Evolutionary conservation across 1,140 invertebrate genomes (phyloP), one percentile per base, ranked within the genome.

Genomic region (Asobara japonica): DNA sequence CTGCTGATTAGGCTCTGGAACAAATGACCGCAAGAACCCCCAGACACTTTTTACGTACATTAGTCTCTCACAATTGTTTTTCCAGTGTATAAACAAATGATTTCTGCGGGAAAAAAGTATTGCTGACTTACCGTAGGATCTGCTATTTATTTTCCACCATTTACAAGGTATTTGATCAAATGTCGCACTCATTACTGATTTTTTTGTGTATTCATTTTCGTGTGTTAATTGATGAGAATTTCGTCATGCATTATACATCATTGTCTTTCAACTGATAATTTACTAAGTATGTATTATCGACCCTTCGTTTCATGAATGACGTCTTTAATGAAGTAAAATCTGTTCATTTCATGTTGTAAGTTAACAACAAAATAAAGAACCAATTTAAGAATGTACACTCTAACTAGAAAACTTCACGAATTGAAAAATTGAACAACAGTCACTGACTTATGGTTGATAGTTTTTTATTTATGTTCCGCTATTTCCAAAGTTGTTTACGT

Each of bases 1-100:
- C 51, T 25, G 0, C 22, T 27, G 51, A 56, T 56, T 56, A 56
- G 51, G 20, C 22, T 56, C n/a, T n/a, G n/a, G 51, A 61, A 69
- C 51, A 69, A 69, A 69, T 61, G 51, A 69, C 22, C 16, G 31
- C 18, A 69, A 69, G 51, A 69, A 69, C 16, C 22, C 22, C 36
- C 16, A 3, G 29, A 69, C 60, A 61, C 29, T 36, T 30, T 69
- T 36, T 51, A 31, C 33, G 31, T 61, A 31, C 48, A 69, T 69
- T 61, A 33, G 30, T 48, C 41, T 56, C 66, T 60, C 27, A 29
- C 33, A 68, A 33, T 18, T 56, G 45, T 51, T 51, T 22, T 31
- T 56, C 48, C 11, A 25, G 11, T 22, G 22, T 10, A 27, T 56
- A 56, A 56, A 27, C 22, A 56, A 56, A 56, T 56, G 51, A 56